phyloP scores from a whole-genome alignment of 2,797 vertebrate species.

The Dendrocincla fuliginosa region DNA sequence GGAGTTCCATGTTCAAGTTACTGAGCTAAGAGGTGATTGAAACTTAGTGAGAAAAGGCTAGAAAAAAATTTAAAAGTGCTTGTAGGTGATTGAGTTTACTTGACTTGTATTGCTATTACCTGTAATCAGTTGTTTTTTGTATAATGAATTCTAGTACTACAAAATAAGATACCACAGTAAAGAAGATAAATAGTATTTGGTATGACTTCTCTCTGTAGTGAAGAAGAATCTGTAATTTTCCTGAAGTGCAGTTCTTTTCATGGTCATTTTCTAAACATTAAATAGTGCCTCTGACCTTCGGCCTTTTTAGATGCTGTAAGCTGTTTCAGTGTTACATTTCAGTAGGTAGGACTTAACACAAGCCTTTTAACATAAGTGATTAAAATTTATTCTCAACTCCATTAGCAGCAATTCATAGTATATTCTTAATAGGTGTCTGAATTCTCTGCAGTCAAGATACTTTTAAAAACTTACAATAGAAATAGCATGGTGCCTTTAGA shows the following conservation, averaged over 20 bases:
- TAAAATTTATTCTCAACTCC: not conserved
- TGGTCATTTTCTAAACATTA: not conserved
- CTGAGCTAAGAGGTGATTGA: not conserved
- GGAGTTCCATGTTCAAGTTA: not conserved
- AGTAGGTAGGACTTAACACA: not conserved
- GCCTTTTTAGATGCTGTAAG: not conserved
- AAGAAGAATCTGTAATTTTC: not conserved
- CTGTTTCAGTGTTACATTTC: not conserved
- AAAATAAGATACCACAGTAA: not conserved
- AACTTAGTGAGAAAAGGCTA: not conserved
- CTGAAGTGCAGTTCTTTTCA: not conserved
- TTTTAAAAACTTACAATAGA: not conserved
- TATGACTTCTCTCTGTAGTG: not conserved
- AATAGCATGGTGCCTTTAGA: not conserved
- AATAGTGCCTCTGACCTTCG: not conserved
- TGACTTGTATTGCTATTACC: conserved; percentile 1
- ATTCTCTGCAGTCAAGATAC: not conserved
- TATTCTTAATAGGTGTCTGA: not conserved
- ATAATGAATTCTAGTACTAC: not conserved
- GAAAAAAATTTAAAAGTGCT: not conserved
- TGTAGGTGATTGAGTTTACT: conserved; percentile 8
- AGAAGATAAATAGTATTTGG: not conserved
- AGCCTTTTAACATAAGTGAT: not conserved
- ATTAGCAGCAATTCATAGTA: not conserved
- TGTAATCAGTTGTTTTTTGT: not conserved